A percentile compares a stretch with the other conserved stretches of the same genome.
These are phyloP conservation scores for Spodoptera frugiperda DNA, from an alignment of 1,140 invertebrate genomes.

Conservation along the genomic window DNA sequence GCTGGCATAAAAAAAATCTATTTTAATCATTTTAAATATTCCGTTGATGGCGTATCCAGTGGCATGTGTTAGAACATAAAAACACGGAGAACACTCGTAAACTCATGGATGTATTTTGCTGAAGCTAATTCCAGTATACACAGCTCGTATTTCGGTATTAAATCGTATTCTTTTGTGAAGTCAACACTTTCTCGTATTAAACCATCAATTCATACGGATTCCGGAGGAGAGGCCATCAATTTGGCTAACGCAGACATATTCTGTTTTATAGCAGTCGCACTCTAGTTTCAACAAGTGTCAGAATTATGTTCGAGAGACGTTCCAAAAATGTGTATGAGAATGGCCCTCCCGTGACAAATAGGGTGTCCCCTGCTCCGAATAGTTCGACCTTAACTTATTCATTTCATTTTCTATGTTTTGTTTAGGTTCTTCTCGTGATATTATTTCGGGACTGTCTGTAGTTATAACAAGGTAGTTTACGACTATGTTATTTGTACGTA, in stretches of 20 bases:
- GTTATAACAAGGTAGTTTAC: no score
- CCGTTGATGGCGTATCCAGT: slow-evolving; percentile 33
- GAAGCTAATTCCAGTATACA: not conserved
- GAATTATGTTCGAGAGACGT: slow-evolving; percentile 47
- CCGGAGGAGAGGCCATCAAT: slow-evolving; percentile 39
- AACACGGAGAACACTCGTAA: slow-evolving; percentile 3
- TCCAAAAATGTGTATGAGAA: slow-evolving; percentile 48
- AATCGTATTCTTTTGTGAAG: slow-evolving; percentile 24
- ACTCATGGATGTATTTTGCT: slow-evolving; percentile 3
- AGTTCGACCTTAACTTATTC: slow-evolving; percentile 22
- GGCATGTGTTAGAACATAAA: not conserved
- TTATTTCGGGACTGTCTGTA: not conserved
- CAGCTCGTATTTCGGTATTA: slow-evolving; percentile 13
- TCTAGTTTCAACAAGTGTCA: slow-evolving; percentile 57
- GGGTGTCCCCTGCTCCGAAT: slow-evolving; percentile 13
- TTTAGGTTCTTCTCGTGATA: not conserved
- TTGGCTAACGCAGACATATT: slow-evolving; percentile 44
- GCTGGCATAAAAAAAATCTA: slow-evolving; percentile 66
- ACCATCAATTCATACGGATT: slow-evolving; percentile 42
- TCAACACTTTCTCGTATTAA: slow-evolving; percentile 35
- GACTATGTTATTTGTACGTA: no score
- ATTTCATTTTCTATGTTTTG: not conserved
- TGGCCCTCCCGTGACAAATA: slow-evolving; percentile 45
- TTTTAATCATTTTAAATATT: slow-evolving; percentile 59
- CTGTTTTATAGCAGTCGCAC: slow-evolving; percentile 52